phyloP scores from a whole-genome alignment of 2,888 invertebrate genomes.

The Masnerella sp. region DNA sequence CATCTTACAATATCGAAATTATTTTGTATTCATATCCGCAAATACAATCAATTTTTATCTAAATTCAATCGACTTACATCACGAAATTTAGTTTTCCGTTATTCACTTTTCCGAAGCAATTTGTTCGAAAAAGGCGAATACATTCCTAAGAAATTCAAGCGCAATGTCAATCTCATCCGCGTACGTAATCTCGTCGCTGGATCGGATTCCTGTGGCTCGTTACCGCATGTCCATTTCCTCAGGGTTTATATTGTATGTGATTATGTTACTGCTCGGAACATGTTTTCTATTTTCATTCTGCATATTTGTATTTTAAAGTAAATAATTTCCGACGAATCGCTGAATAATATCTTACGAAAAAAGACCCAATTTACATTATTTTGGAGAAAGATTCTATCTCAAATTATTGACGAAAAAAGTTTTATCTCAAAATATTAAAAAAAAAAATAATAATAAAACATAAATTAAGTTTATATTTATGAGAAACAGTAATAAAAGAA shows the following conservation, averaged over 20 bases:
- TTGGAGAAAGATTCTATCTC: no score
- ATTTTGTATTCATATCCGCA: conserved; percentile 12
- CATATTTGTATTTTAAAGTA: no score
- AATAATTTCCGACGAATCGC: no score
- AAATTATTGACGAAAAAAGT: no score
- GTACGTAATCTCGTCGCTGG: conserved; percentile 32
- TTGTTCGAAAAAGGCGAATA: conserved; percentile 33
- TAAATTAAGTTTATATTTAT: no score
- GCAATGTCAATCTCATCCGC: conserved; percentile 38
- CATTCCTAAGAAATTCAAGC: conserved; percentile 34
- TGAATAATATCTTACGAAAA: no score
- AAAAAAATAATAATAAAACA: no score
- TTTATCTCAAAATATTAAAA: no score
- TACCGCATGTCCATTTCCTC: conserved; percentile 37
- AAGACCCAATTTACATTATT: no score
- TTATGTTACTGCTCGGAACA: no score
- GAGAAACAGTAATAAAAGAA: no score
- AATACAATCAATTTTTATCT: conserved; percentile 14
- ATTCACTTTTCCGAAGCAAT: conserved; percentile 35
- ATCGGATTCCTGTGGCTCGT: conserved; percentile 44
- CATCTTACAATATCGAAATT: no score
- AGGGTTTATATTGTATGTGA: conserved; percentile 25
- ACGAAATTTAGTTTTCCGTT: conserved; percentile 16
- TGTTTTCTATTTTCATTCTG: background rate
- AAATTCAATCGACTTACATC: conserved; percentile 14